These are phyloP conservation scores for Tringa solitaria DNA, from an alignment of 2,113 vertebrate species.

Conservation along the genomic window DNA sequence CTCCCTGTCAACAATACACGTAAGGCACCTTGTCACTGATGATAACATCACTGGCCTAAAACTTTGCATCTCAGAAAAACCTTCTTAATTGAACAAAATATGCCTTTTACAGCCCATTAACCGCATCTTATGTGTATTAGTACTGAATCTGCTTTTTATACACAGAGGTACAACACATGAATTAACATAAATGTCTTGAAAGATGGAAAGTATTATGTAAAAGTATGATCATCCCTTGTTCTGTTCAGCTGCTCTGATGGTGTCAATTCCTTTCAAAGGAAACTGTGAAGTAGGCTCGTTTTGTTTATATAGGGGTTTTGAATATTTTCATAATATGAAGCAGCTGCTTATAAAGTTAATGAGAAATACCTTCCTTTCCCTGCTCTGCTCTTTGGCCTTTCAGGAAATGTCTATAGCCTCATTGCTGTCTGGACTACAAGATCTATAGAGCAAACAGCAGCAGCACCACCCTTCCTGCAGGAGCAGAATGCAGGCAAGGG, in stretches of 20 bases:
- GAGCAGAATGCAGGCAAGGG: background rate
- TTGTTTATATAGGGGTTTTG: background rate
- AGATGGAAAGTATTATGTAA: background rate
- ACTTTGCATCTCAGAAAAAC: background rate
- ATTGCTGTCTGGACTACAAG: background rate
- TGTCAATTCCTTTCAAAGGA: constrained; percentile 1
- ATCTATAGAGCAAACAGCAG: background rate
- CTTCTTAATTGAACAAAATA: background rate
- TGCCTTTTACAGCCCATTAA: background rate
- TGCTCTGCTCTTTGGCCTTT: background rate
- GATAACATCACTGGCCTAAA: background rate
- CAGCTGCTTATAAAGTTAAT: background rate
- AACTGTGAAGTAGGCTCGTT: background rate
- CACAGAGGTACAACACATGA: background rate
- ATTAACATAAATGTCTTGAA: background rate
- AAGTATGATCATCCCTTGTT: background rate
- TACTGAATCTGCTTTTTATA: background rate
- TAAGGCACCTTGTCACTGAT: background rate
- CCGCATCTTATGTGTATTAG: background rate
- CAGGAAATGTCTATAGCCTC: constrained; percentile 1
- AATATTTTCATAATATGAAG: background rate
- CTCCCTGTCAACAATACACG: background rate
- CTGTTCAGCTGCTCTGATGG: background rate
- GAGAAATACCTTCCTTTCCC: background rate
- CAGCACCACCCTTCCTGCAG: background rate